Evolutionary conservation across 2,113 vertebrate species (phyloP), one percentile per base, ranked within the genome.

Genomic region (Tretioscincus oriximinensis): DNA sequence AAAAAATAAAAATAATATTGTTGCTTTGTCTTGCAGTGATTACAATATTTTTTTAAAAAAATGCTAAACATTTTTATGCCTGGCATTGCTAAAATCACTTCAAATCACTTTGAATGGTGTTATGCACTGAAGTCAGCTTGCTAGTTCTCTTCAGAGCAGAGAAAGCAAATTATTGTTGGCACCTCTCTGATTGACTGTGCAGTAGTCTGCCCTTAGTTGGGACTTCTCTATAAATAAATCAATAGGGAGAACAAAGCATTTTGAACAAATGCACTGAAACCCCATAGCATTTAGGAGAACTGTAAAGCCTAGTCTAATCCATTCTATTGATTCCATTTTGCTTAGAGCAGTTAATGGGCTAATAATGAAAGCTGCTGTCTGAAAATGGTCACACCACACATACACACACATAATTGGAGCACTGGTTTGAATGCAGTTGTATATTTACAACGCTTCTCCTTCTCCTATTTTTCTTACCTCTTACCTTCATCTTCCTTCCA

Each of bases 311-410:
- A 5, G n/a, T 73, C 68, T 64, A 73, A 80, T 63, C 45, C 70
- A 66, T 81, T 54, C 60, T 28, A 81, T 81, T 81, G 63, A 81
- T 73, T 73, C 65, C 35, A 47, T 26, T 60, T 81, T 81, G 21
- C 60, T 35, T 66, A 22, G 61, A 73, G 28, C 21, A 73, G 61
- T 81, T 81, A 81, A 66, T 73, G 45, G 45, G 71, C 61, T 73
- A 65, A 66, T 81, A 60, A 81, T 81, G 61, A 73, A 73, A 73
- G 60, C 60, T 26, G 7, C 22, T 54, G 41, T 35, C 70, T 41
- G 35, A 41, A 41, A 41, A 41, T 5, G 35, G 35, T 41, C 35
- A 41, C 35, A 41, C 5, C 54, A 58, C 54, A 18, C 11, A 67
- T 11, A 58, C 11, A 21, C 61, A 54, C 47, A 18, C 4, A 18